phyloP scores from a whole-genome alignment of 2,113 vertebrate genomes.

The Pelvicachromis taeniatus region DNA sequence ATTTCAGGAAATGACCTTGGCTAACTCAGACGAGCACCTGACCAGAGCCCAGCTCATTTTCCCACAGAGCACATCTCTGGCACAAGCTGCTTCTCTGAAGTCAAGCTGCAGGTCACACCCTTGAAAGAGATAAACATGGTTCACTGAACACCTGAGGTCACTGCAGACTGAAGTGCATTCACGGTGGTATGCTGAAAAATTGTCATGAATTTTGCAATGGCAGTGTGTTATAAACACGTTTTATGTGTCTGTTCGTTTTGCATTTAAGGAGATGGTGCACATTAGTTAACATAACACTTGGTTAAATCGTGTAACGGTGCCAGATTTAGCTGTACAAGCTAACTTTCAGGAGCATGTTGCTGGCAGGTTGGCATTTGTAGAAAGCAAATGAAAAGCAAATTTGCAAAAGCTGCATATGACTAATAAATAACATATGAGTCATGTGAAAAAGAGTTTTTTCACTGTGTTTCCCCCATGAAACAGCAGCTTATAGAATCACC shows the following conservation, averaged over 20 bases:
- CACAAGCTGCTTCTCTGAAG: conserved; percentile 22
- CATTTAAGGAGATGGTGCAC: not conserved
- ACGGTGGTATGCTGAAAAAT: not conserved
- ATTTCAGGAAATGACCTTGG: conserved; percentile 73
- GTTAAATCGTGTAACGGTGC: not conserved
- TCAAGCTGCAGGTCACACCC: not conserved
- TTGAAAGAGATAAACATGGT: conserved; percentile 1
- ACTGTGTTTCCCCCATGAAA: not conserved
- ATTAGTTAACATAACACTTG: accelerated
- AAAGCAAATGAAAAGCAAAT: too few relatives aligned
- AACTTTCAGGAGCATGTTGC: not conserved
- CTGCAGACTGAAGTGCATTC: not conserved
- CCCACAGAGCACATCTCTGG: conserved; percentile 44
- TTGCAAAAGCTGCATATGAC: not conserved
- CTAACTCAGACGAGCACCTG: conserved; percentile 43
- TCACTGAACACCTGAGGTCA: not conserved
- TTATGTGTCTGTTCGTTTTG: accelerated
- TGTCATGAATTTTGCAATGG: not conserved
- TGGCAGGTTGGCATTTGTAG: not conserved
- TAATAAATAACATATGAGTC: not conserved
- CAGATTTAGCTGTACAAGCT: not conserved
- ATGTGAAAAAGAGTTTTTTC: not conserved
- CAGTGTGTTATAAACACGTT: not conserved
- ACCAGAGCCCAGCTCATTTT: conserved; percentile 45
- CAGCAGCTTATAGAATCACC: not conserved